Base-by-base conservation (phyloP, 1,140 invertebrate genomes). In the Eufriesea mexicana region DNA sequence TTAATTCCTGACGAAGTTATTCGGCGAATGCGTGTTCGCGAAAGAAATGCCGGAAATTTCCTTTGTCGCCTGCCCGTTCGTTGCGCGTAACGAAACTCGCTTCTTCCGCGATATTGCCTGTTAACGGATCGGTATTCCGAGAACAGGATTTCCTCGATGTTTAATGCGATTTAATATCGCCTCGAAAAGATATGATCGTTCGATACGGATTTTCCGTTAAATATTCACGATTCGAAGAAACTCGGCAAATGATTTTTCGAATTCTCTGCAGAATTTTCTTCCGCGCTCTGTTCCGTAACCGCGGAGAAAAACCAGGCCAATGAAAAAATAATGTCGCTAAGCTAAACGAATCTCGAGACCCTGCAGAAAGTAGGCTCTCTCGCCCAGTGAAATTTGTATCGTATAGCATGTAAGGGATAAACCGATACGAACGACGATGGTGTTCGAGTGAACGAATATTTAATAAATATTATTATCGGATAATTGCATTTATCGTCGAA, bases 51-150 rank as follows among this genome's bases (percentile, higher is more conserved):
- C 10, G 25, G 16, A 20, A 66, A 5, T 25, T 28, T 28, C n/a
- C 61, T 7, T 71, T 61, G 20, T 23, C 61, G 1, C 5, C 20
- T 5, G n/a, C 10, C 4, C 10, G n/a, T 61, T 51, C 47, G 12
- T 61, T 72, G 68, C n/a, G 20, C 10, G 14, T 2, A 61, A 35
- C 35, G 35, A 35, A 35, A 35, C 7, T 14, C 42, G 47, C 28
- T 2, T 16, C n/a, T 28, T 25, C n/a, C 25, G 25, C 28, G 47
- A 47, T 45, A 79, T 79, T 79, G 72, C 71, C 23, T 61, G 72
- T 28, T 61, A 59, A 73, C 78, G 7, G 28, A 23, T 47, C 18
- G 47, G 7, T 23, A 23, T 47, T 66, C 42, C 28, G 49, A 77
- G 54, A 54, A 25, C 42, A 25, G 12, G 67, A 71, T 25, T 47